phyloP scores from a whole-genome alignment of 2,888 invertebrate genomes.

The Spisula subtruncata region DNA sequence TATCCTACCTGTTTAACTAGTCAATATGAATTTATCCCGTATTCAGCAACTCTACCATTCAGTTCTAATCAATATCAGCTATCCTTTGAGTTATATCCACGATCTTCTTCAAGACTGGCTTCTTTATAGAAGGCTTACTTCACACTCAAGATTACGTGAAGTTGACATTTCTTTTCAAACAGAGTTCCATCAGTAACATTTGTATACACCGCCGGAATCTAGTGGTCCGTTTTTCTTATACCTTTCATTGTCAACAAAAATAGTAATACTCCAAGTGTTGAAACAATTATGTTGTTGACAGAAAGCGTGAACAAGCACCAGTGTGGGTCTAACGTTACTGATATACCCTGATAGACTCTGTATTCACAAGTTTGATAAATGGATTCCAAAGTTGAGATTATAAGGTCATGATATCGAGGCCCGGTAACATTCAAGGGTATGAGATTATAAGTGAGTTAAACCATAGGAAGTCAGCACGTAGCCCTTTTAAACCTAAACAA shows the following conservation, averaged over 20 bases:
- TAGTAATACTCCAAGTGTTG: neutral
- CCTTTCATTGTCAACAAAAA: neutral
- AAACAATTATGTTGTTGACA: conserved; percentile 43
- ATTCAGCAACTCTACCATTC: neutral
- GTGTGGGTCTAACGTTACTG: conserved; percentile 12
- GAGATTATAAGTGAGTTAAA: neutral
- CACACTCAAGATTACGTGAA: neutral
- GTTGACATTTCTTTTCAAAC: conserved; percentile 16
- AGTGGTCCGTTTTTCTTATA: neutral
- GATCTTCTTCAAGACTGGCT: neutral
- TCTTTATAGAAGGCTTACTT: neutral
- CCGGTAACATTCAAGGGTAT: neutral
- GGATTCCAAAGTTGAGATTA: neutral
- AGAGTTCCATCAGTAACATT: neutral
- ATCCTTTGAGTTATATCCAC: neutral
- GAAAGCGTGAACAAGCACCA: conserved; percentile 45
- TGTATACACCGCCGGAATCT: neutral
- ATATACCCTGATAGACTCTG: neutral
- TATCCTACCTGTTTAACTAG: neutral
- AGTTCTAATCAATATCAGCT: neutral
- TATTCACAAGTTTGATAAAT: conserved; percentile 41
- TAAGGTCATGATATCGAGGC: neutral
- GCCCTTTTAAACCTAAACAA: too few relatives aligned
- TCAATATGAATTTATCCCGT: neutral
- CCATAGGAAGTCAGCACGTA: neutral